Evolutionary conservation across 2,888 invertebrate species (phyloP).

Genomic region (Apantesis nais): DNA sequence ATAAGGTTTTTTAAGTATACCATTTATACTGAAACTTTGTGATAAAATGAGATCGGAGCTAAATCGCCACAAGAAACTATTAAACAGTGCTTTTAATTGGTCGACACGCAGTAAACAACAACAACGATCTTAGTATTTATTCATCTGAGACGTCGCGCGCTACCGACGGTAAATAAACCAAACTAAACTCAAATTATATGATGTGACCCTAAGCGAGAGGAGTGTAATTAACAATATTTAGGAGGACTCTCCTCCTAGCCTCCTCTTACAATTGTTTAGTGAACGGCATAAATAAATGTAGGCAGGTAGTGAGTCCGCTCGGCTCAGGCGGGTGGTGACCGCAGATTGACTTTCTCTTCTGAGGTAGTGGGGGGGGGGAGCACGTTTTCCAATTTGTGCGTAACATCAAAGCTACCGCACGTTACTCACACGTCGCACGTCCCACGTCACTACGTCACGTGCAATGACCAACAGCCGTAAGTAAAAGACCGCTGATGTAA

Average conservation of each 20-base stretch:
- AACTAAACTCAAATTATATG: not conserved
- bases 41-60: not conserved
- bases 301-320: not conserved
- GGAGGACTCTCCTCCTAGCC: not conserved
- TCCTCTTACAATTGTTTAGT: not conserved
- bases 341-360: not conserved
- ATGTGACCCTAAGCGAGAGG: not conserved
- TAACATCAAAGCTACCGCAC: conserved; percentile 1
- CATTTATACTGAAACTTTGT: not conserved
- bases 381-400: not conserved
- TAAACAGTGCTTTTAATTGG: too few species aligned
- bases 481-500: not conserved
- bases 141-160: not conserved
- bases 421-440: not conserved
- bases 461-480: not conserved
- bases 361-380: not conserved
- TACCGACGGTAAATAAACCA: not conserved
- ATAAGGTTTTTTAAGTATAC: not conserved
- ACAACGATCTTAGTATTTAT: not conserved
- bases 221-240: not conserved
- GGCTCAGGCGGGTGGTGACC: not conserved
- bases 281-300: not conserved
- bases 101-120: not conserved
- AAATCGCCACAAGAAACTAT: not conserved
- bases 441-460: not conserved